Base-by-base conservation (phyloP, 2,797 vertebrate genomes). In the Sebastes ruberrimus region DNA sequence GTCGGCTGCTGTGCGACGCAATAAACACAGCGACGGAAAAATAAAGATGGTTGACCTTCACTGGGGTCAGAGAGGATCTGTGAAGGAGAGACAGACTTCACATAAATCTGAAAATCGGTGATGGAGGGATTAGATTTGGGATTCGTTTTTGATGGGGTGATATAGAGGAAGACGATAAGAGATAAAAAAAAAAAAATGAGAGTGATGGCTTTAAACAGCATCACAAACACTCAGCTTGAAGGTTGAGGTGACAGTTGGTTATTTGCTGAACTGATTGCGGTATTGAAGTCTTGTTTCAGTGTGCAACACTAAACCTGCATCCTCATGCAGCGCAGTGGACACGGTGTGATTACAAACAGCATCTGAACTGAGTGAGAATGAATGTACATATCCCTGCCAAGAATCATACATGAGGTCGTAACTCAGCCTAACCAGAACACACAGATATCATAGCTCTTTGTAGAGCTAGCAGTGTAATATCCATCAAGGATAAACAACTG, bases 21-120 rank as follows among this genome's bases (percentile, higher is more conserved):
- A 59, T 64, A 83, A 75, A 75, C 59, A 33, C 33, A 46, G 46
- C 42, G 3, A 27, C 7, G 6, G 3, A 14, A 6, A 22, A 66
- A 52, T 35, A 76, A 69, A 72, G 38, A 72, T 5, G 69, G 14
- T 16, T 27, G 62, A 89, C 86, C 77, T 86, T 83, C 80, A 69
- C 18, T 2, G 57, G 70, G 20, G 16, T 65, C 71, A 7, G 11
- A 10, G 57, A 42, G n/a, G 59, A 76, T 63, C 22, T 59, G 27
- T 23, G 30, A 55, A 27, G 23, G 4, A n/a, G 10, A 49, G 25
- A 49, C 4, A 30, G 18, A 57, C 4, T 20, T 10, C 28, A 22
- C 4, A 55, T 62, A 16, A 9, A n/a, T 38, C n/a, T 49, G 32
- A 46, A 53, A 52, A 32, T 22, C 18, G 5, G 13, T 18, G 65